A percentile compares a stretch with the other conserved stretches of the same genome.
phyloP scores from a whole-genome alignment of 2,113 vertebrate genomes.

The Paraplagusia blochii region DNA sequence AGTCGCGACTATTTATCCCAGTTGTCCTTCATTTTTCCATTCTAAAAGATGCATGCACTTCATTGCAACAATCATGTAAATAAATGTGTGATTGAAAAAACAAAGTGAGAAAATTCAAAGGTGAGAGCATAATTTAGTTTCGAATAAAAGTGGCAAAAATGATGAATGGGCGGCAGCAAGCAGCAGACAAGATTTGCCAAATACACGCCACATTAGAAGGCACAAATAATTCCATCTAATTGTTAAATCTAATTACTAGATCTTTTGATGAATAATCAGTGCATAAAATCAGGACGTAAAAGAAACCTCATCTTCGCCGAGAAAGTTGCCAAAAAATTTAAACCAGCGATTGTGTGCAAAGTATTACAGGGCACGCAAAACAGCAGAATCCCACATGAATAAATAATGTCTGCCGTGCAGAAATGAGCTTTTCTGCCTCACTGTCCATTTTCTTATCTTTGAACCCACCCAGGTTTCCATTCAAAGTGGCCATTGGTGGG shows the following conservation, averaged over 20 bases:
- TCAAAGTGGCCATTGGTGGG: conserved; percentile 99
- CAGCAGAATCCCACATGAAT: conserved; percentile 43
- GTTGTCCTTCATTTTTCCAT: conserved; percentile 39
- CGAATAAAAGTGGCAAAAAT: neutral
- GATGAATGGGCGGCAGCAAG: conserved; percentile 4
- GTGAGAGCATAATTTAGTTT: neutral
- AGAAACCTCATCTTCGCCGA: neutral
- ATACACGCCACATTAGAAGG: conserved; percentile 10
- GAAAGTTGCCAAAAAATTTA: conserved; percentile 33
- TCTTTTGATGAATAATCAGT: neutral
- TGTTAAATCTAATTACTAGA: conserved; percentile 10
- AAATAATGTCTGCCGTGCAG: conserved; percentile 67
- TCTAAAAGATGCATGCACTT: neutral
- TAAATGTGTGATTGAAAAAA: neutral
- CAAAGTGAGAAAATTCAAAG: neutral
- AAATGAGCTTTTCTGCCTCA: conserved; percentile 68
- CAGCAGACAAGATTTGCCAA: neutral
- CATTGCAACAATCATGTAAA: neutral
- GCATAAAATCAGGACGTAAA: conserved; percentile 6
- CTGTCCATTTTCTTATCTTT: conserved; percentile 76
- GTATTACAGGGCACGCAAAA: conserved; percentile 7
- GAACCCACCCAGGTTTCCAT: conserved; percentile 98
- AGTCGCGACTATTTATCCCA: conserved; percentile 62
- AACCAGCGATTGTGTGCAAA: conserved; percentile 6
- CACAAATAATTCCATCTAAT: conserved; percentile 18